phyloP scores from a whole-genome alignment of 1,140 invertebrate genomes.

The Zaprionus africanus region DNA sequence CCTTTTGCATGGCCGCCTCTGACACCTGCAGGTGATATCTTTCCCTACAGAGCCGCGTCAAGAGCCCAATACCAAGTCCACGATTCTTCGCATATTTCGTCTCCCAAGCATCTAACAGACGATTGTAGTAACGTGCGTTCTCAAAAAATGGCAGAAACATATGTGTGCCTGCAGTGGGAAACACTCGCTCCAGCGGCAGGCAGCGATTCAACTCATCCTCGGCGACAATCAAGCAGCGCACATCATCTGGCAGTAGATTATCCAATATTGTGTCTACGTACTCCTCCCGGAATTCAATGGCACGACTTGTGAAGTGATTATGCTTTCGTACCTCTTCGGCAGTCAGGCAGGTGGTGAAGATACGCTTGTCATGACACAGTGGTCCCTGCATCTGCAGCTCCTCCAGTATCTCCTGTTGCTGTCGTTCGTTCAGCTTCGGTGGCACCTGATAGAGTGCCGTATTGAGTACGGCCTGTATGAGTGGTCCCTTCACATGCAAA shows the following conservation, averaged over 20 bases:
- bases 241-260: constrained; percentile 94
- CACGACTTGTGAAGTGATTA: constrained; percentile 86
- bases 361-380: constrained; percentile 87
- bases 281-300: constrained; percentile 88
- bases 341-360: constrained; percentile 88
- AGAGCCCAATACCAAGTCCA: constrained; percentile 87
- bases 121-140: constrained; percentile 95
- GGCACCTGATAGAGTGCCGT: constrained; percentile 92
- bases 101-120: constrained; percentile 97
- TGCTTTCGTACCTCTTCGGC: constrained; percentile 89
- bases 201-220: constrained; percentile 95
- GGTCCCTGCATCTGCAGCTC: constrained; percentile 85
- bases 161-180: constrained; percentile 91
- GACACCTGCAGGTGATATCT: constrained; percentile 90
- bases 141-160: constrained; percentile 94
- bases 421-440: constrained; percentile 84
- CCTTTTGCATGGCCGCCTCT: constrained; percentile 83
- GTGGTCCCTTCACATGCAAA: constrained; percentile 96
- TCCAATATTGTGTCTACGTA: constrained; percentile 91
- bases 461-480: constrained; percentile 95
- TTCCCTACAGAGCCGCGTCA: constrained; percentile 89
- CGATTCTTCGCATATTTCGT: constrained; percentile 88
- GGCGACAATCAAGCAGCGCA: constrained; percentile 92
- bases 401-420: constrained; percentile 84
- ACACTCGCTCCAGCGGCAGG: constrained; percentile 92